Base-by-base conservation (phyloP, 2,888 invertebrate species). In the Zaprionus obscuricornis region DNA sequence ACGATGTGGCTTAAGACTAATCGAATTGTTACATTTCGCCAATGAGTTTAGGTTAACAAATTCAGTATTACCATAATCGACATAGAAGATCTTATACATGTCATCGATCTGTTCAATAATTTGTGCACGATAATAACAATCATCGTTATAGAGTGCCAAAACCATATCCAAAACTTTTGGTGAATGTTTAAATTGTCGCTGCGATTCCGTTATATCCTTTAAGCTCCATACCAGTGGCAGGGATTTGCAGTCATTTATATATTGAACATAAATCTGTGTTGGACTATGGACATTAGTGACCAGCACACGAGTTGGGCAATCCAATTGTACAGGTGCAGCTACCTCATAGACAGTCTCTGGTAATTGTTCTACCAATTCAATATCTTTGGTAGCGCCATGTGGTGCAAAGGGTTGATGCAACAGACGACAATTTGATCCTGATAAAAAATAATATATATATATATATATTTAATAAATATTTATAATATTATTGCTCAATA, bases 301-400 rank as follows among this genome's bases (percentile, higher is more conserved):
- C 33, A 66, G 68, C 1, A 89, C 68, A 2, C 72, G 64, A 7
- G 65, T 47, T 1, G 37, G 18, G 2, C 42, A 83, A 67, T 40
- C 72, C 55, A 22, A 13, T 46, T 50, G 1, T 62, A 50, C n/a
- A 13, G 51, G 33, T 51, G 40, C 1, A 0, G 10, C 4, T 0
- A 57, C 3, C 1, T 54, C 45, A 27, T 24, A 76, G 5, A 11
- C 57, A 2, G 60, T 66, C n/a, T 87, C 84, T 0, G 87, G 68
- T 11, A 87, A 59, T 1, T 81, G 57, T 1, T 66, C 43, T 1
- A 69, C 66, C 13, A 79, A 55, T 36, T 81, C 47, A 3, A 69
- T 60, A 33, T 90, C 90, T 29, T 89, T 88, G 2, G 90, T 90
- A 70, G 87, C 88, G 3, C 89, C 90, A 24, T 88, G 74, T 10